phyloP scores from a whole-genome alignment of 1,140 invertebrate genomes.

The Ips typographus region DNA sequence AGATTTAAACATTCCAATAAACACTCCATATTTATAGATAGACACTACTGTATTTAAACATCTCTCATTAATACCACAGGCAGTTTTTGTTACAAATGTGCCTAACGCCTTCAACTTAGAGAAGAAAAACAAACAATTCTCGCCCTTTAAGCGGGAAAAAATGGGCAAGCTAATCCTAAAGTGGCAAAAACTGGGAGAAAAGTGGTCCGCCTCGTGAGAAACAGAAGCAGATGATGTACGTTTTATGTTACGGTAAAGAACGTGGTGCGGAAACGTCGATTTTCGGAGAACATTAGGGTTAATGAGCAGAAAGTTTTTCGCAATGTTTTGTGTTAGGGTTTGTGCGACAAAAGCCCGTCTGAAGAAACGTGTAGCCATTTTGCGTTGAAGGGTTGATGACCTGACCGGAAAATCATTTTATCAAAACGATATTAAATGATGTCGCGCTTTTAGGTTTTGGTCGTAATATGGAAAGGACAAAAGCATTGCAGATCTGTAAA shows the following conservation, averaged over 20 bases:
- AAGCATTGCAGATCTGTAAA: constrained; percentile 3
- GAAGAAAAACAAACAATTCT: constrained; percentile 26
- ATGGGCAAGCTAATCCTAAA: constrained; percentile 18
- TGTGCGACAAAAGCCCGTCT: too few relatives aligned
- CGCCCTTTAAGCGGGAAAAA: constrained; percentile 20
- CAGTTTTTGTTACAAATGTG: too few relatives aligned
- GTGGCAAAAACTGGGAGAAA: constrained; percentile 24
- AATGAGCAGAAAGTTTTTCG: constrained; percentile 26
- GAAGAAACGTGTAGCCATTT: too few relatives aligned
- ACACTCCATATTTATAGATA: too few relatives aligned
- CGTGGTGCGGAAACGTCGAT: constrained; percentile 24
- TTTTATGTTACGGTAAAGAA: constrained; percentile 34
- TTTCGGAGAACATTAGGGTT: constrained; percentile 25
- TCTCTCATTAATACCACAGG: background rate
- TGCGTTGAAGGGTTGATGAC: too few relatives aligned
- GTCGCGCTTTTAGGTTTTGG: too few relatives aligned
- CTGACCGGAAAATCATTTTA: too few relatives aligned
- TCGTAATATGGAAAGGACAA: too few relatives aligned
- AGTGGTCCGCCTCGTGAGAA: constrained; percentile 13
- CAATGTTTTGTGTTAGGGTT: background rate
- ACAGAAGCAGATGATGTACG: constrained; percentile 32
- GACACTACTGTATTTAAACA: constrained; percentile 11
- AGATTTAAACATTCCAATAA: too few relatives aligned
- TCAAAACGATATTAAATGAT: too few relatives aligned
- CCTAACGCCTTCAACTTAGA: too few relatives aligned